Base-by-base conservation (phyloP, 2,113 vertebrate species). In the Apus apus region DNA sequence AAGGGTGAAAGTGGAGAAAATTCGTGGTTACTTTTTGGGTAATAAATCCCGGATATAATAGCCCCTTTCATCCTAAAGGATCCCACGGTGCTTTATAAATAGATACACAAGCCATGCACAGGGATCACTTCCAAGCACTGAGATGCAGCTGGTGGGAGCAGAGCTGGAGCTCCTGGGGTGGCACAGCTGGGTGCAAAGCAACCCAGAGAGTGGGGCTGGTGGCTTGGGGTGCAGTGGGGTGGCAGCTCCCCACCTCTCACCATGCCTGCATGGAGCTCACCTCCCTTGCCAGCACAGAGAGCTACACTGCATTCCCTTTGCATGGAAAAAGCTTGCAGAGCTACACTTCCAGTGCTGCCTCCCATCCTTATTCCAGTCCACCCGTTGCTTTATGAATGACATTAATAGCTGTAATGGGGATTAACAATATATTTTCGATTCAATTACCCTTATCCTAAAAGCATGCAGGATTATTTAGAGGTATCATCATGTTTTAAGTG, bases 81-180 rank as follows among this genome's bases (percentile, higher is more conserved):
- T 76, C 82, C 82, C 77, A 54, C 70, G 45, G 94, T 4, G 81
- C 30, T 91, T 61, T 96, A 95, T 95, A 96, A 97, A 96, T 72
- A 92, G 94, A 58, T 36, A 8, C 4, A 11, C 82, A 66, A 76
- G 6, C 73, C 48, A 1, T 21, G 84, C 62, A 4, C 51, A 2
- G 16, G 87, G 94, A 75, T 91, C 81, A 3, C 50, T 91, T 91
- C 90, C 95, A 78, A 90, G 93, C 84, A 9, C 61, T 2, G 87
- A 45, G 87, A 16, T 0, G 22, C 61, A 62, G 92, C 81, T 7
- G 1, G 30, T 23, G 65, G 95, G 92, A n/a, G 73, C n/a, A 6
- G 80, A 32, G 57, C 86, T 19, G 76, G 53, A 53, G 85, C 67
- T 92, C 48, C 34, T 0, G 23, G 78, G 62, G 45, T 1, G 2